Evolutionary conservation across 2,888 invertebrate genomes (phyloP).

Genomic region (Leptopilina myrica): DNA sequence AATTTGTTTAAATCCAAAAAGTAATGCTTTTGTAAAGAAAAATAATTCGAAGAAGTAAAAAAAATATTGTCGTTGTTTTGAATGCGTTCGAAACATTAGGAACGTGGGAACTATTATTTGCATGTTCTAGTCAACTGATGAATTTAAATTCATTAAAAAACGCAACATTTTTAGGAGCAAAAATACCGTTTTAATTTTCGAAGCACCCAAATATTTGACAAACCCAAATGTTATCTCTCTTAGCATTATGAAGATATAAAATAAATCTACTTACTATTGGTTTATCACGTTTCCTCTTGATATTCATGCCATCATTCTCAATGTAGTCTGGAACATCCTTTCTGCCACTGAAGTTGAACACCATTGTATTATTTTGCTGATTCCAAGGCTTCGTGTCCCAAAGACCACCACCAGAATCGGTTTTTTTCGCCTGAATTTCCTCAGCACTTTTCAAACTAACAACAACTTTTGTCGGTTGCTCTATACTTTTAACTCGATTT

Average conservation of each 20-base stretch:
- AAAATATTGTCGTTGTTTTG: too few relatives aligned
- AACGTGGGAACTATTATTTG: too few relatives aligned
- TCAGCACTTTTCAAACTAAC: constrained; percentile 75
- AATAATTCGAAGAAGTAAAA: too few relatives aligned
- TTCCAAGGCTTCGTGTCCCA: constrained; percentile 78
- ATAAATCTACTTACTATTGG: constrained; percentile 83
- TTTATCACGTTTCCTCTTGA: constrained; percentile 82
- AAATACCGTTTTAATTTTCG: too few relatives aligned
- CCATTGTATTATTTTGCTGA: constrained; percentile 84
- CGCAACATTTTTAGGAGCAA: too few relatives aligned
- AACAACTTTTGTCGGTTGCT: constrained; percentile 77
- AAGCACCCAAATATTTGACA: too few relatives aligned
- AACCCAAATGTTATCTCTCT: too few relatives aligned
- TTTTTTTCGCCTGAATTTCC: constrained; percentile 72
- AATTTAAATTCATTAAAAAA: too few relatives aligned
- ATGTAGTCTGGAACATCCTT: constrained; percentile 94
- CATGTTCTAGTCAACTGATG: too few relatives aligned
- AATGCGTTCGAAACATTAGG: too few relatives aligned
- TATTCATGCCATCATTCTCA: constrained; percentile 90
- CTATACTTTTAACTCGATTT: constrained; percentile 81
- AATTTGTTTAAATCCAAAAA: too few relatives aligned
- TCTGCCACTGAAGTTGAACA: constrained; percentile 91
- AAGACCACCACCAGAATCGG: constrained; percentile 65
- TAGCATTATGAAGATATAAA: constrained; percentile 3
- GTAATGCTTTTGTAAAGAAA: too few relatives aligned